phyloP scores from a whole-genome alignment of 1,140 invertebrate species.

The Drosophila azteca region DNA sequence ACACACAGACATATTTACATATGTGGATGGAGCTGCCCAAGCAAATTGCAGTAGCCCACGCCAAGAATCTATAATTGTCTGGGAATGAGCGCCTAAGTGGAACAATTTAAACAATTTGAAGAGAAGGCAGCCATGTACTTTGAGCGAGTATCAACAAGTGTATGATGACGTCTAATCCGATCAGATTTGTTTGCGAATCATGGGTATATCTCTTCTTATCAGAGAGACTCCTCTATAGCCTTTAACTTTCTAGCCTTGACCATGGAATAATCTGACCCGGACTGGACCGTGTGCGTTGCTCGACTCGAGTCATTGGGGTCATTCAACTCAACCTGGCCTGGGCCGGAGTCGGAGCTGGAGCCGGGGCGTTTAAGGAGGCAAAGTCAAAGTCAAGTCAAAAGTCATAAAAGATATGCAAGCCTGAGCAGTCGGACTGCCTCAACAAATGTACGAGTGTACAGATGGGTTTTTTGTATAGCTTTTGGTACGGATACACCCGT shows the following conservation, averaged over 20 bases:
- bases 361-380: slow-evolving; percentile 44
- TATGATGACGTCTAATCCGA: no score
- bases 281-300: slow-evolving; percentile 16
- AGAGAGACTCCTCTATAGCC: not conserved
- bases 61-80: slow-evolving; percentile 43
- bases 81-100: slow-evolving; percentile 28
- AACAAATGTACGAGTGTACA: slow-evolving; percentile 56
- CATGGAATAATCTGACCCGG: slow-evolving; percentile 36
- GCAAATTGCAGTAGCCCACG: slow-evolving; percentile 56
- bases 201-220: no score
- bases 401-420: slow-evolving; percentile 79
- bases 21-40: slow-evolving; percentile 13
- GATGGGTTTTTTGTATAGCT: slow-evolving; percentile 42
- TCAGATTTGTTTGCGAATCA: no score
- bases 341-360: slow-evolving; percentile 9
- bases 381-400: slow-evolving; percentile 75
- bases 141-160: no score
- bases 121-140: no score
- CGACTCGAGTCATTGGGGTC: slow-evolving; percentile 56
- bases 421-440: slow-evolving; percentile 40
- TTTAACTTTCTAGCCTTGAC: slow-evolving; percentile 26
- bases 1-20: no score
- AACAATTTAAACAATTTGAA: not conserved
- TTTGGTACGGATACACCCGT: not conserved
- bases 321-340: slow-evolving; percentile 50